A percentile compares a stretch with the other conserved stretches of the same genome.
These are phyloP conservation scores for Myripristis jacobus DNA, from an alignment of 2,797 vertebrate genomes.

Conservation along the genomic window DNA sequence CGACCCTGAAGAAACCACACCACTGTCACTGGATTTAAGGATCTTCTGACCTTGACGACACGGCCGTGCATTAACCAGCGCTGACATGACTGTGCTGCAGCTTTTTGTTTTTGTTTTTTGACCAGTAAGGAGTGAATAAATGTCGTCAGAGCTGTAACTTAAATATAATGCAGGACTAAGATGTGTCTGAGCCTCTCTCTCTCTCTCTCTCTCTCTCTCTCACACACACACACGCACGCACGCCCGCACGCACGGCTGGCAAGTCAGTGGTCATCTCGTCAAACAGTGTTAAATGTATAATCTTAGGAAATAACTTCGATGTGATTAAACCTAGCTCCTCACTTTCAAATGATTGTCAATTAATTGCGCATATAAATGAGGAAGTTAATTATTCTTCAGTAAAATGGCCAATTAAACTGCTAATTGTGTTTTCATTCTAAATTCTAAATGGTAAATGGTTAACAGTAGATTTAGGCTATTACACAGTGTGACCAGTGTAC, in stretches of 20 bases:
- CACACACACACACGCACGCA: neutral
- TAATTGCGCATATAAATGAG: constrained; percentile 97
- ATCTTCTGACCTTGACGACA: neutral
- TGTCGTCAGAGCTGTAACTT: no score
- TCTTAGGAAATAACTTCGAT: constrained; percentile 76
- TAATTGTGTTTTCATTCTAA: constrained; percentile 90
- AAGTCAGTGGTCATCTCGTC: constrained; percentile 46
- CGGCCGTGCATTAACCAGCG: neutral
- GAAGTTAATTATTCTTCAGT: constrained; percentile 94
- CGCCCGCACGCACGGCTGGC: constrained; percentile 22
- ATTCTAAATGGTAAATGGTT: constrained; percentile 92
- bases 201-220: neutral
- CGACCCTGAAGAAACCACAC: neutral
- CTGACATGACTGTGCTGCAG: constrained; percentile 27
- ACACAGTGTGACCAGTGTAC: constrained; percentile 60
- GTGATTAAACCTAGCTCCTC: constrained; percentile 82
- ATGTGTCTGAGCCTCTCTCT: neutral
- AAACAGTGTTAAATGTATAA: constrained; percentile 65
- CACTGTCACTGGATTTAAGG: neutral
- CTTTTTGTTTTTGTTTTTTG: no score
- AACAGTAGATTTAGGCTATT: constrained; percentile 92
- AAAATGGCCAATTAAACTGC: constrained; percentile 96
- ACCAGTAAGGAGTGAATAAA: constrained; percentile 15
- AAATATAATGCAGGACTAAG: no score
- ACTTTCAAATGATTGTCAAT: constrained; percentile 94